These are phyloP conservation scores for Gorsachius magnificus DNA, from an alignment of 2,797 vertebrate genomes.

Conservation along the genomic window DNA sequence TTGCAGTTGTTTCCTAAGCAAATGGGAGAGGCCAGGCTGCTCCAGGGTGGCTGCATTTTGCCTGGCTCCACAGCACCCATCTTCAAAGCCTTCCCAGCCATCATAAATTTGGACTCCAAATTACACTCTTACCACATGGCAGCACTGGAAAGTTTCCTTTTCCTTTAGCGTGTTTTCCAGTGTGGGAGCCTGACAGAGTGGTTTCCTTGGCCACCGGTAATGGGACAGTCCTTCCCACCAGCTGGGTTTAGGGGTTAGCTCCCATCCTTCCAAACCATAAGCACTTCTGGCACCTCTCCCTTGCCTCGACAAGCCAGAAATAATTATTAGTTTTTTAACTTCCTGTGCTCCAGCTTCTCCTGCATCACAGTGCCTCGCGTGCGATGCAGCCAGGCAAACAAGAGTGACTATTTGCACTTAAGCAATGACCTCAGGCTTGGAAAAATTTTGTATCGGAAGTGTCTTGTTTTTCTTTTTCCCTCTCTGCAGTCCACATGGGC, in stretches of 20 bases:
- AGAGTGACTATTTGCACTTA: conserved; percentile 7
- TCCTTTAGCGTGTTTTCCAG: conserved; percentile 12
- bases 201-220: background rate
- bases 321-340: background rate
- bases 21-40: background rate
- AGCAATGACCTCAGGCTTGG: conserved; percentile 34
- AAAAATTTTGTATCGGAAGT: conserved; percentile 14
- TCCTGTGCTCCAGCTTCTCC: background rate
- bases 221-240: background rate
- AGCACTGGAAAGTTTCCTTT: background rate
- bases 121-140: background rate
- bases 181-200: background rate
- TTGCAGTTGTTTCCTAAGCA: background rate
- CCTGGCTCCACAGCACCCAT: background rate
- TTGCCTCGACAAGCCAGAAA: background rate
- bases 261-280: background rate
- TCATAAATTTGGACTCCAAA: background rate
- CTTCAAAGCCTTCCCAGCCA: background rate
- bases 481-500: background rate
- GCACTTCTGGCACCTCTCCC: background rate
- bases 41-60: background rate
- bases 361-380: background rate
- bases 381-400: background rate
- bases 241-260: conserved; percentile 12
- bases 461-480: conserved; percentile 16